Base-by-base conservation (phyloP, 1,140 invertebrate genomes). In the Papilio polytes region DNA sequence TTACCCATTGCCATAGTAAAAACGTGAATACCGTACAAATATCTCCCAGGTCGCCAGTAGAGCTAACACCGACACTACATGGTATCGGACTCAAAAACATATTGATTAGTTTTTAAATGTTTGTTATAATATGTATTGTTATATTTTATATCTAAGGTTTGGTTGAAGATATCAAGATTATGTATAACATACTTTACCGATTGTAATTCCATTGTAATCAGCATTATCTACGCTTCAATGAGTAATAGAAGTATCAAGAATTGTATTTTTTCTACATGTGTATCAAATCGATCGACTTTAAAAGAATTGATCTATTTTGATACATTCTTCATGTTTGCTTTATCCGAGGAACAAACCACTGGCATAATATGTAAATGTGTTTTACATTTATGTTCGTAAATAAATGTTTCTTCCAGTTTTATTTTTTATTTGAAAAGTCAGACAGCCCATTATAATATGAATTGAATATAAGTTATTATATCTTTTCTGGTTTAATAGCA, bases 131-230 rank as follows among this genome's bases (percentile, higher is more conserved):
- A 2, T 26, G 26, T n/a, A n/a, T n/a, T n/a, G n/a, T n/a, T 26
- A 26, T 26, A 10, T 66, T 12, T 66, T 26, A 9, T 63, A 63
- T 63, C 59, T 63, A 1, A 63, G 31, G 20, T 63, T 63, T 63
- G 7, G 63, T 31, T 36, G 26, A 15, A 15, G 22, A 70, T 70
- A 70, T 70, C 26, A 31, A 31, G 63, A 70, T 36, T 70, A 70
- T 36, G 63, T 70, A 70, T 31, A 15, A 70, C 63, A 70, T 70
- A 36, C 26, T 70, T 26, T 70, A 70, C 36, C 63, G 26, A 70
- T 15, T 70, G 63, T 70, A 70, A 70, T 70, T 70, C 26, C 26
- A 31, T 31, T 70, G 12, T 70, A 70, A 70, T 70, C 63, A 70
- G 4, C 22, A 70, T 31, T 70, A 70, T 70, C 63, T 15, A 70